Evolutionary conservation across 2,113 vertebrate genomes (phyloP).

Genomic region (Phalacrocorax aristotelis): DNA sequence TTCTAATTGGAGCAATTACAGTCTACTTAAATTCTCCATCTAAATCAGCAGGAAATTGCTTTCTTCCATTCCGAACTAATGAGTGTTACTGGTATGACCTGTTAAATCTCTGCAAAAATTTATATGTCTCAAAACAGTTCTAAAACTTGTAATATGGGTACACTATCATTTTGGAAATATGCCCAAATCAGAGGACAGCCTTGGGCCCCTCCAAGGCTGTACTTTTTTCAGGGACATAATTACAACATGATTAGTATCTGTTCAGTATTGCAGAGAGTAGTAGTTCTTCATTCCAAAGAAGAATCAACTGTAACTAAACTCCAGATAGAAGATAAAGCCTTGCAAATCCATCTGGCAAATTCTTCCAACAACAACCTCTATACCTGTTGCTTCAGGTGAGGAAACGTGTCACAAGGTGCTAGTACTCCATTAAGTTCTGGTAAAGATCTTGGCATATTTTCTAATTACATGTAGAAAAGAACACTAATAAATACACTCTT

Average conservation of each 20-base stretch:
- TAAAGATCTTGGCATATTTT: neutral
- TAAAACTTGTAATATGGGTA: neutral
- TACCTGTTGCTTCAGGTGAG: neutral
- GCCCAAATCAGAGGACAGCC: neutral
- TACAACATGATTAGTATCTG: neutral
- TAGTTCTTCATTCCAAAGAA: neutral
- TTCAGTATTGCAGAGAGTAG: neutral
- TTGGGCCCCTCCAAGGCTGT: slow-evolving; percentile 23
- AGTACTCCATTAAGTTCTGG: neutral
- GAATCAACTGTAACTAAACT: neutral
- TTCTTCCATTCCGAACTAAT: neutral
- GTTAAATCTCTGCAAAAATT: neutral
- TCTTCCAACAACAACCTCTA: neutral
- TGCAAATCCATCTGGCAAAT: neutral
- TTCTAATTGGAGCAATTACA: neutral
- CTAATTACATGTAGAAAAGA: neutral
- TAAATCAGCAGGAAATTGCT: slow-evolving; percentile 27
- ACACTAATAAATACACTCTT: neutral
- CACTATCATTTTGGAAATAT: neutral
- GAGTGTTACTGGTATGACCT: neutral
- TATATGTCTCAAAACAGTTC: neutral
- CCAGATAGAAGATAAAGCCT: neutral
- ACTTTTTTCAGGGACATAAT: slow-evolving; percentile 45
- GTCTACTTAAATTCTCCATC: neutral
- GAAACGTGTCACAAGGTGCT: neutral